phyloP scores from a whole-genome alignment of 2,797 vertebrate species.

The Scleropages formosus region DNA sequence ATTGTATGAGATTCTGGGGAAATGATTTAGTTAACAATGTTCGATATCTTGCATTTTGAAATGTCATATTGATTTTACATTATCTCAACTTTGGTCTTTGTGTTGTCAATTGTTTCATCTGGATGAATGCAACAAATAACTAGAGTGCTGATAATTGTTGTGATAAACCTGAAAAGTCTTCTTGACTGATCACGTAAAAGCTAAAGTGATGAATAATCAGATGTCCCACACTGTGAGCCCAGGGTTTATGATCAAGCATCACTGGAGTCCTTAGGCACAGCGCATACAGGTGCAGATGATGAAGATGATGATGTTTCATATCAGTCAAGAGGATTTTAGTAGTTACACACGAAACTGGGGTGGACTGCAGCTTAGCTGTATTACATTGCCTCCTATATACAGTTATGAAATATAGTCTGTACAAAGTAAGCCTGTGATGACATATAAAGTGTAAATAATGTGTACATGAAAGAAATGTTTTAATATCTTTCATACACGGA shows the following conservation, averaged over 20 bases:
- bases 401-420: too few species aligned
- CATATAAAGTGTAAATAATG: too few species aligned
- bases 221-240: background rate
- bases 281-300: too few species aligned
- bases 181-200: background rate
- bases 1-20: background rate
- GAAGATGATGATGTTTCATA: too few species aligned
- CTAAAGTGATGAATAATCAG: slow-evolving; percentile 14
- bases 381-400: too few species aligned
- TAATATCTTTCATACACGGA: slow-evolving; percentile 25
- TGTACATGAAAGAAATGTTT: too few species aligned
- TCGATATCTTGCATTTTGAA: background rate
- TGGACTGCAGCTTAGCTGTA: too few species aligned
- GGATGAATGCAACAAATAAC: background rate
- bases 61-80: background rate
- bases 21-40: background rate
- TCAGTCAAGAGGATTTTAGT: too few species aligned
- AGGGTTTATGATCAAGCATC: background rate
- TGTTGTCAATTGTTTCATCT: background rate
- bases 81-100: background rate
- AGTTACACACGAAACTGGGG: background rate
- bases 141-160: too few species aligned
- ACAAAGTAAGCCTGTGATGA: too few species aligned
- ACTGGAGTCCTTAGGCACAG: background rate
- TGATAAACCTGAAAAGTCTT: background rate